Base-by-base conservation (phyloP, 1,140 invertebrate species). In the Calliphora vicina region DNA sequence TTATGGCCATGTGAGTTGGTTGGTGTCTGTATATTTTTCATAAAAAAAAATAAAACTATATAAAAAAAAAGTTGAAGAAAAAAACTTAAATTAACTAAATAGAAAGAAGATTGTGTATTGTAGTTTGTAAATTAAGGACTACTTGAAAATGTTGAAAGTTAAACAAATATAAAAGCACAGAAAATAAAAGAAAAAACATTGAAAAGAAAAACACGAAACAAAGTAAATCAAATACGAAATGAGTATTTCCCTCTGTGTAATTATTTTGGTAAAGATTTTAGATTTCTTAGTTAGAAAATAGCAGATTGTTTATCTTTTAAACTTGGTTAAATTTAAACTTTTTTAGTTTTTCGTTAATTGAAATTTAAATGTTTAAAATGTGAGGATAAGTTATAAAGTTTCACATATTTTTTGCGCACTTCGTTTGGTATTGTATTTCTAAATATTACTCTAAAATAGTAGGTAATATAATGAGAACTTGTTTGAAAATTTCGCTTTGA, bases 61-160 rank as follows among this genome's bases (percentile, higher is more conserved):
- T 57, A 57, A 10, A n/a, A 57, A 57, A 6, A 57, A 57, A 57
- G 15, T n/a, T n/a, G 0, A n/a, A n/a, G 3, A 57, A 10, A 67
- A 23, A 67, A 67, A 67, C 61, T 67, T 67, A 67, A 67, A 67
- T 67, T 67, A 67, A 67, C 61, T 67, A 67, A 67, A 67, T 67
- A 67, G 9, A 67, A 23, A 67, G 20, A 57, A n/a, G 50, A 57
- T 57, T n/a, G 50, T n/a, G 50, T 17, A 67, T 25, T 67, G 23
- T 67, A 67, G 61, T 67, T 67, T 67, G 20, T 67, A 67, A 67
- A 67, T 67, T 67, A 67, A 67, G 61, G n/a, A 67, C n/a, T 67
- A 67, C 61, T 67, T 67, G n/a, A 67, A 20, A 20, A 67, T 67
- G n/a, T 67, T 67, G n/a, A 67, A 57, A 67, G n/a, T 67, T 67